Base-by-base conservation (phyloP, 1,140 invertebrate genomes). In the Ctenoplectra terminalis region DNA sequence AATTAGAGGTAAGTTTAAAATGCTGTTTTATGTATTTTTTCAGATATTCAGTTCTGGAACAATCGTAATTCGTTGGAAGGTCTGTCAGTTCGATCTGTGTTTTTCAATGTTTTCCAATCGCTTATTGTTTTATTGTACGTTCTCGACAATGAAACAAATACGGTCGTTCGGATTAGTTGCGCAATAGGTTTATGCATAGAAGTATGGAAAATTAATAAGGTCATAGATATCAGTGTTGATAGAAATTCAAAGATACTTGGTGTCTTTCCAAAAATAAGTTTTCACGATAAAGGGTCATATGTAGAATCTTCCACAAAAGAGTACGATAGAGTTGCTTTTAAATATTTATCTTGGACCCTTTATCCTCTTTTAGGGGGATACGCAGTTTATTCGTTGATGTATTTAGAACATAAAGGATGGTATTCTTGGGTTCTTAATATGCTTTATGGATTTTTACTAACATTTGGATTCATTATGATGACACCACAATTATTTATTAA, bases 381-480 rank as follows among this genome's bases (percentile, higher is more conserved):
- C 93, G 97, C 98, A 31, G 94, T 99, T 66, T 99, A 99, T 93
- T 99, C 99, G 0, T 93, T 99, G n/a, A 92, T 99, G 50, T 99
- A 99, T 93, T 95, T 97, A 71, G 99, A 99, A 92, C 99, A 99
- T 92, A 99, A 98, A 93, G 99, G 99, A 85, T 99, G 99, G 99
- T 99, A 99, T 92, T 97, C 95, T 92, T 99, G 98, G 92, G 94
- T 99, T 23, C 94, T 99, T 0, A 97, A 96, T 89, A 99, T 99
- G 97, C 95, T 99, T 20, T 99, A 99, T 94, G 99, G 99, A 75
- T 99, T 99, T 93, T 94, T 99, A 31, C 94, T 99, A 58, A 99
- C 98, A 9, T 99, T 99, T 94, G 99, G 99, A 73, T 99, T 99
- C 91, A 99, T 99, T 69, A 99, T 99, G 98, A 99, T 99, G 99